Base-by-base conservation (phyloP, 2,888 invertebrate species). In the Cosmopolites sordidus region DNA sequence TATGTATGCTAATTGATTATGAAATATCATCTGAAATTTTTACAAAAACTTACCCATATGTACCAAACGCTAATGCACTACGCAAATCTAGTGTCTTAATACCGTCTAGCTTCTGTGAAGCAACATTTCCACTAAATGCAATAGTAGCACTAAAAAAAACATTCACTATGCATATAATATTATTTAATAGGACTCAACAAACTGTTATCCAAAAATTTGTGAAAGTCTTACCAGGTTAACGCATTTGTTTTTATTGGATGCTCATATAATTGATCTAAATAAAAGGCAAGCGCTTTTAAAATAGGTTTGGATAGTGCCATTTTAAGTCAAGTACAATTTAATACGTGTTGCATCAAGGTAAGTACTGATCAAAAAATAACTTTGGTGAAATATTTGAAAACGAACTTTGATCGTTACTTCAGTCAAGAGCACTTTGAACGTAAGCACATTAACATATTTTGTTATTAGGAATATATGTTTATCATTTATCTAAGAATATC, bases 181-280 rank as follows among this genome's bases (percentile, higher is more conserved):
- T 44, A 42, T 45, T 14, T 42, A 22, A 22, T 8, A 22, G n/a
- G n/a, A n/a, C n/a, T n/a, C n/a, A n/a, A n/a, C n/a, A n/a, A n/a
- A n/a, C n/a, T n/a, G n/a, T n/a, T n/a, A n/a, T n/a, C n/a, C 27
- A 27, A 27, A 27, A 27, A 5, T 27, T 27, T 6, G 5, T 27
- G 5, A 27, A 44, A 37, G 29, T 61, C 74, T 77, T 78, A 89
- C 90, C 89, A 87, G 53, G 87, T 88, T 47, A 90, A 74, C 30
- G 88, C 83, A 77, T 89, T 89, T 1, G 90, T 91, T 69, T 81
- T 83, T 48, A 90, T 77, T 0, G 90, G 90, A 73, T 85, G 81
- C 56, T 81, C 79, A 69, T 87, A 89, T 43, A 90, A 76, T 68
- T 86, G 86, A 63, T 84, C 82, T 66, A 90, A 81, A 74, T 90